Conservation (phyloP, 2,113 vertebrate genomes). For the Notarius lentiginosus region DNA sequence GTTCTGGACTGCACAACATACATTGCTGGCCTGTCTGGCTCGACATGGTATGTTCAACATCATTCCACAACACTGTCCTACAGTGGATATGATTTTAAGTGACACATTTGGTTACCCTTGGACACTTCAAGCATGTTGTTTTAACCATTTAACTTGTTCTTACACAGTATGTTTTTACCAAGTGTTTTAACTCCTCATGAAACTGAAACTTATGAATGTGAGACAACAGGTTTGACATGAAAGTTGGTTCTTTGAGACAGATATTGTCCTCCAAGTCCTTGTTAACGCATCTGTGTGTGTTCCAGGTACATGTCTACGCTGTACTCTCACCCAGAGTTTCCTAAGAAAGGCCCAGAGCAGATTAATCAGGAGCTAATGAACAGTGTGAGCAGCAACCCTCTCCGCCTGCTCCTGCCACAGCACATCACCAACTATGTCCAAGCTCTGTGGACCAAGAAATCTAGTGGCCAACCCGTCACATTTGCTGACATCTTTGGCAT, state of each 20-base stretch:
- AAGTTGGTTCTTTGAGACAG: not conserved
- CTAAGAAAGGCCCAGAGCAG: conserved; percentile 84
- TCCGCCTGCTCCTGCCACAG: conserved; percentile 87
- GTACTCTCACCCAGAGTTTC: conserved; percentile 92
- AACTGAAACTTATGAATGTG: too few species aligned
- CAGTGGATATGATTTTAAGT: not conserved
- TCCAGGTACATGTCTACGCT: conserved; percentile 93
- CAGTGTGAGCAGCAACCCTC: conserved; percentile 87
- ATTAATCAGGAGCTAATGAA: conserved; percentile 92
- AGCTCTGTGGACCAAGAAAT: conserved; percentile 93
- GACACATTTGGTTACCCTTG: not conserved
- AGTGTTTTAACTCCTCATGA: too few species aligned
- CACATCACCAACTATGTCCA: conserved; percentile 93
- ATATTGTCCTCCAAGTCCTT: not conserved
- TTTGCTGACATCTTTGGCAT: conserved; percentile 97
- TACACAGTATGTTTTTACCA: not conserved
- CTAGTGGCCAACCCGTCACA: conserved; percentile 93
- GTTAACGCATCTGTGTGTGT: not conserved
- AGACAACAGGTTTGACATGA: not conserved
- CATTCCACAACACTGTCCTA: not conserved
- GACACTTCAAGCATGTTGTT: not conserved
- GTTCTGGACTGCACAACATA: conserved; percentile 93
- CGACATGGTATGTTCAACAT: conserved; percentile 81
- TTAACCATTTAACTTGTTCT: not conserved
- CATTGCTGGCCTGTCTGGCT: conserved; percentile 91